phyloP scores from a whole-genome alignment of 37 sponge, comb jelly and placozoan genomes.

The Halichondria panicea region DNA sequence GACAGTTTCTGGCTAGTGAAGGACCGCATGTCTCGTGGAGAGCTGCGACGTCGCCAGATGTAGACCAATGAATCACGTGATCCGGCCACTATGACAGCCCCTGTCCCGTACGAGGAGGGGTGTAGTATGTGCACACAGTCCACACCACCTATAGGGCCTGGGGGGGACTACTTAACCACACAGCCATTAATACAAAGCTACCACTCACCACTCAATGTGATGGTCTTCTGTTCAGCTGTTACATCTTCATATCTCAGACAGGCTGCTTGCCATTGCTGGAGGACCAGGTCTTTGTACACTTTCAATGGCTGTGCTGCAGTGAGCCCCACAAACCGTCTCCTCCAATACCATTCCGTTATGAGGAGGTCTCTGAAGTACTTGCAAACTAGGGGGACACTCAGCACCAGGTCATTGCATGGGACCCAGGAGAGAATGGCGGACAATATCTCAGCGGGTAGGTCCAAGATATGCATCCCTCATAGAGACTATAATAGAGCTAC shows the following conservation, averaged over 20 bases:
- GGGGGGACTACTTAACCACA: neutral
- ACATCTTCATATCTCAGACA: slow-evolving; percentile 34
- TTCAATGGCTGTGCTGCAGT: neutral
- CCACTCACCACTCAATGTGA: neutral
- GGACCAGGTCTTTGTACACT: neutral
- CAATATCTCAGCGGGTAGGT: slow-evolving; percentile 44
- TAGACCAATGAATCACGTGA: slow-evolving; percentile 43
- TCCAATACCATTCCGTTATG: slow-evolving; percentile 46
- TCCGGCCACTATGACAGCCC: slow-evolving; percentile 45
- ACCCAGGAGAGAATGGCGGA: slow-evolving; percentile 36
- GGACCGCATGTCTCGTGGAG: slow-evolving; percentile 33
- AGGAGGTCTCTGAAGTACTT: slow-evolving; percentile 17
- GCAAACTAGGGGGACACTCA: slow-evolving; percentile 13
- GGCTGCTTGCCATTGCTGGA: slow-evolving; percentile 20
- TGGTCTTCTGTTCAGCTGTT: neutral
- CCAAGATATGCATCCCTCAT: slow-evolving; percentile 6
- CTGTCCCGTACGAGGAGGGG: slow-evolving; percentile 19
- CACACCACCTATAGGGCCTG: slow-evolving; percentile 38
- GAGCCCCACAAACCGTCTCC: slow-evolving; percentile 10
- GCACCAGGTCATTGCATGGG: slow-evolving; percentile 4
- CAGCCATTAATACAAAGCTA: neutral
- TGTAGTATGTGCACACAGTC: slow-evolving; percentile 65
- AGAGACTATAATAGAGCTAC: too few relatives aligned
- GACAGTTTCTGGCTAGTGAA: slow-evolving; percentile 1
- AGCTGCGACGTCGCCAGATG: slow-evolving; percentile 40